A percentile compares a stretch with the other conserved stretches of the same genome.
Conservation (phyloP, 2,113 vertebrate genomes). For the Sinocyclocheilus maitianheensis region DNA sequence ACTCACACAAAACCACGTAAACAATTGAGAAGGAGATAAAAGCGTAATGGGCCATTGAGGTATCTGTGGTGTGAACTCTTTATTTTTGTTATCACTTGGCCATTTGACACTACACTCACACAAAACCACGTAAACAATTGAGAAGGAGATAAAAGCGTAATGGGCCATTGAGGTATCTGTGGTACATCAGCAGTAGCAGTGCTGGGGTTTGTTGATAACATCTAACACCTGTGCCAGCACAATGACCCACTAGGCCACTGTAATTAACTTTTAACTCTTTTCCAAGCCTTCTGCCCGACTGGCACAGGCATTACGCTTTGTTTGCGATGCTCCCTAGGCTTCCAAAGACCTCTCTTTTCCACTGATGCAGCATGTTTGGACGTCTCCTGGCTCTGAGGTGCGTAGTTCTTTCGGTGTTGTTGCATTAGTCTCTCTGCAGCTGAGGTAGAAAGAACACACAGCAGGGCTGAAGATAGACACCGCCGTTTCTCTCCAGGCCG, state of each 20-base stretch:
- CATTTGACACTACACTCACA: conserved; percentile 6
- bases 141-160: conserved; percentile 14
- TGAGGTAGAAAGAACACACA: neutral
- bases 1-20: neutral
- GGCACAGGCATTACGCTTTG: neutral
- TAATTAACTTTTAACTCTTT: conserved; percentile 37
- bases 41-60: conserved; percentile 29
- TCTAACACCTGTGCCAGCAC: conserved; percentile 46
- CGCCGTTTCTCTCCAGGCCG: neutral
- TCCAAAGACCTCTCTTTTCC: neutral
- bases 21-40: conserved; percentile 5
- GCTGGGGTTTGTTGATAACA: conserved; percentile 27
- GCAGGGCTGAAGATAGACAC: neutral
- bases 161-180: conserved; percentile 17
- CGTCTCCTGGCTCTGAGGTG: neutral
- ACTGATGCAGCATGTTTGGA: conserved; percentile 17
- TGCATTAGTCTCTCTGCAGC: neutral
- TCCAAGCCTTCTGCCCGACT: neutral
- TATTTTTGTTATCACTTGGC: too few relatives aligned
- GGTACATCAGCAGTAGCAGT: neutral
- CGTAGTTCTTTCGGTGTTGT: neutral
- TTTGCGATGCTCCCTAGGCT: neutral
- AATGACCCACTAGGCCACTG: neutral
- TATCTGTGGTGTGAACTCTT: conserved; percentile 21
- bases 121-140: neutral